phyloP scores from a whole-genome alignment of 2,113 vertebrate genomes.

The Cygnus atratus region DNA sequence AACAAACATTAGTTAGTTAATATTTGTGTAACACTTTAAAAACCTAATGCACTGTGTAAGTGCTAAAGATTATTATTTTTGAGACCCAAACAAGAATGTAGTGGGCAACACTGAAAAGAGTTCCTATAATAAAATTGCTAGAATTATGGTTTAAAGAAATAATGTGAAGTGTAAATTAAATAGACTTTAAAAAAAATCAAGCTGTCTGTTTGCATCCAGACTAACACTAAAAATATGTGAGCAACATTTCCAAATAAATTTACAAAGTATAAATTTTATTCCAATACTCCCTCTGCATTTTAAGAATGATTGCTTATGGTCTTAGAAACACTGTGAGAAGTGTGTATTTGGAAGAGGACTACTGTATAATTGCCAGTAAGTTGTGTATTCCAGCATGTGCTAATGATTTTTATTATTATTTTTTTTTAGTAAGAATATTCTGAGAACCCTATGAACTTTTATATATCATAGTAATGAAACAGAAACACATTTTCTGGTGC shows the following conservation, averaged over 20 bases:
- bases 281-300: slow-evolving; percentile 40
- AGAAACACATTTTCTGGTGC: slow-evolving; percentile 76
- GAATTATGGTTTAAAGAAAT: slow-evolving; percentile 51
- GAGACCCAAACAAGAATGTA: slow-evolving; percentile 33
- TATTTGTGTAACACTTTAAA: slow-evolving; percentile 20
- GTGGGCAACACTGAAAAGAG: slow-evolving; percentile 17
- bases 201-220: not conserved
- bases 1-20: slow-evolving; percentile 42
- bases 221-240: not conserved
- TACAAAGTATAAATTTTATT: slow-evolving; percentile 10
- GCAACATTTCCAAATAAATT: not conserved
- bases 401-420: slow-evolving; percentile 62
- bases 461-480: slow-evolving; percentile 74
- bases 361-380: slow-evolving; percentile 72
- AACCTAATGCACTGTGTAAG: not conserved
- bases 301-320: slow-evolving; percentile 43
- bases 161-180: slow-evolving; percentile 52
- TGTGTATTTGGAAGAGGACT: slow-evolving; percentile 67
- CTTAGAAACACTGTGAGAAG: slow-evolving; percentile 60
- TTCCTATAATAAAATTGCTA: slow-evolving; percentile 39
- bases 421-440: slow-evolving; percentile 61
- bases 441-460: slow-evolving; percentile 72
- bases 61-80: slow-evolving; percentile 40
- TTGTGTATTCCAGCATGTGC: slow-evolving; percentile 68
- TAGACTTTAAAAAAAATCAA: slow-evolving; percentile 1